Base-by-base conservation (phyloP, 2,797 vertebrate genomes). In the Parambassis ranga region DNA sequence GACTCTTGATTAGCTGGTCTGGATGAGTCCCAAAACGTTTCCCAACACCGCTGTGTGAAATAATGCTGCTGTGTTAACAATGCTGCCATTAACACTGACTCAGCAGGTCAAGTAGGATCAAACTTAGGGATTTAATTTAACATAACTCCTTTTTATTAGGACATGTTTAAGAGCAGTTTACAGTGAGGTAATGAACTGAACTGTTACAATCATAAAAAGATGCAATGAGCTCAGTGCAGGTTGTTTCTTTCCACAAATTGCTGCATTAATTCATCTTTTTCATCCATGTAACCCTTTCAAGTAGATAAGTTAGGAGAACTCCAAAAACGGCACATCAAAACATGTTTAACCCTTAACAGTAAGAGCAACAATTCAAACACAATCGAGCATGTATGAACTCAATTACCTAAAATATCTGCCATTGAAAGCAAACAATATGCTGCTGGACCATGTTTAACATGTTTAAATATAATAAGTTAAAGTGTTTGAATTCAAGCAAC, bases 381-480 rank as follows among this genome's bases (percentile, higher is more conserved):
- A 0, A 41, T 26, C 16, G 28, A 49, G 36, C 35, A 13, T 19
- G 27, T 5, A 35, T 66, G 3, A 19, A 44, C 15, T 2, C 11
- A 22, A 18, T 16, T 59, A 32, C 36, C 7, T 14, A 5, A 2
- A 18, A 23, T 14, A 51, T 24, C 43, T 35, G n/a, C n/a, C n/a
- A n/a, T 16, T 35, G 3, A 5, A 39, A 50, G 28, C 5, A 50
- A 60, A 68, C 11, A 37, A 44, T 4, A 3, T 42, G 14, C 65
- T 46, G 37, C 41, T 13, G 23, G 2, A 48, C 9, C 31, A 49
- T 32, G 27, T 58, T 67, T 42, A 48, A 57, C 44, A 62, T 33
- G 39, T 62, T 59, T 36, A 33, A 46, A 50, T 10, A 4, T 41
- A 60, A 74, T 64, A 78, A 78, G 23, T 75, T 74, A 73, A 62